A percentile compares a stretch with the other conserved stretches of the same genome.
Evolutionary conservation across 2,113 vertebrate genomes (phyloP).

Genomic region (Cairina moschata): DNA sequence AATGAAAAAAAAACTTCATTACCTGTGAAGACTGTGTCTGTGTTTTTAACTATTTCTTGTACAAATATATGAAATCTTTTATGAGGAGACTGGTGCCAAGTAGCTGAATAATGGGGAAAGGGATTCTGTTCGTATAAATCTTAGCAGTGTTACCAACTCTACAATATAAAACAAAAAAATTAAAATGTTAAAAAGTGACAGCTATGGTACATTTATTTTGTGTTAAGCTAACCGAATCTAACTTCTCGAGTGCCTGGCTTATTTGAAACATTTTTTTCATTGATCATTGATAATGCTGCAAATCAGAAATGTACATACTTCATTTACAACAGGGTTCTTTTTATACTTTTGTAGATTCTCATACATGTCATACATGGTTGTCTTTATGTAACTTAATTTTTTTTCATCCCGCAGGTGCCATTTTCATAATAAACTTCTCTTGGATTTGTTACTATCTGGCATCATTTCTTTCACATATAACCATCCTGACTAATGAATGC

Average conservation of each 20-base stretch:
- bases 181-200: constrained; percentile 98
- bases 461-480: constrained; percentile 95
- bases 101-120: constrained; percentile 95
- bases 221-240: constrained; percentile 98
- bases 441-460: constrained; percentile 96
- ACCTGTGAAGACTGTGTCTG: constrained; percentile 99
- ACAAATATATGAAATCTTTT: constrained; percentile 99
- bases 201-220: constrained; percentile 98
- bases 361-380: constrained; percentile 97
- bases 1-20: constrained; percentile 96
- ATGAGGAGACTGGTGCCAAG: constrained; percentile 99
- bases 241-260: constrained; percentile 98
- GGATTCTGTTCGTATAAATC: constrained; percentile 98
- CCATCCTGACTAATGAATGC: constrained; percentile 86
- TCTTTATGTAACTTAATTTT: constrained; percentile 98
- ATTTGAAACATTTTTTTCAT: constrained; percentile 92
- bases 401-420: constrained; percentile 98
- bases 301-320: constrained; percentile 98
- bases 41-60: constrained; percentile 99
- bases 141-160: constrained; percentile 99
- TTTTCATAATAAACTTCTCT: constrained; percentile 99
- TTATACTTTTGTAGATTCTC: constrained; percentile 98
- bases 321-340: constrained; percentile 98
- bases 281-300: constrained; percentile 99
- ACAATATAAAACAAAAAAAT: constrained; percentile 91